Base-by-base conservation (phyloP, 2,888 invertebrate genomes). In the Latrodectus hesperus region DNA sequence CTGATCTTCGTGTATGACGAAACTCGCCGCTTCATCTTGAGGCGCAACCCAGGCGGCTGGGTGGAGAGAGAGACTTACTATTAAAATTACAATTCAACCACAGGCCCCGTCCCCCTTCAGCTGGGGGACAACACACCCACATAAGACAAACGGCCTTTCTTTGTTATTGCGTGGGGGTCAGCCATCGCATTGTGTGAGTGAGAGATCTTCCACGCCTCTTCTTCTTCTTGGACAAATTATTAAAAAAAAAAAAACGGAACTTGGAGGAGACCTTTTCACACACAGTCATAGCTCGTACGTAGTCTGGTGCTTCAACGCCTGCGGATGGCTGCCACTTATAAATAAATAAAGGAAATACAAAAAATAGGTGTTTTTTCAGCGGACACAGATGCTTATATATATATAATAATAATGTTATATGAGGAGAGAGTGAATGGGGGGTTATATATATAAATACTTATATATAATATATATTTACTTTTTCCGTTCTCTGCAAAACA, bases 1-100 rank as follows among this genome's bases (percentile, higher is more conserved):
- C 95, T 98, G 92, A 99, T 99, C 94, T 99, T 99, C 95, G 96
- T 99, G 93, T 99, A 99, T 94, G 99, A 99, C 94, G 99, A 99
- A 94, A 95, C 96, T 93, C 96, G 99, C 94, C 96, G 98, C 94
- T 98, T 97, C 95, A 97, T 98, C 94, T 95, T 99, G 93, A 96
- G 99, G 89, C 96, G 98, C 94, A 96, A 97, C 94, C 99, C 99
- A 90, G 99, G 99, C 92, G 98, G 99, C 92, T 99, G 98, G 98
- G 95, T 99, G 93, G 99, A 99, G 94, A 96, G 97, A 94, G 99
- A 99, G 95, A 99, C 99, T 93, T 99, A 99, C 94, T 99, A 99
- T 90, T 90, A 84, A 73, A 81, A 65, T n/a, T 53, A 55, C 53
- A 64, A 51, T n/a, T 38, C 77, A 75, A 73, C 53, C 68, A 65